Base-by-base conservation (phyloP, 2,797 vertebrate species). In the Danio choprae region DNA sequence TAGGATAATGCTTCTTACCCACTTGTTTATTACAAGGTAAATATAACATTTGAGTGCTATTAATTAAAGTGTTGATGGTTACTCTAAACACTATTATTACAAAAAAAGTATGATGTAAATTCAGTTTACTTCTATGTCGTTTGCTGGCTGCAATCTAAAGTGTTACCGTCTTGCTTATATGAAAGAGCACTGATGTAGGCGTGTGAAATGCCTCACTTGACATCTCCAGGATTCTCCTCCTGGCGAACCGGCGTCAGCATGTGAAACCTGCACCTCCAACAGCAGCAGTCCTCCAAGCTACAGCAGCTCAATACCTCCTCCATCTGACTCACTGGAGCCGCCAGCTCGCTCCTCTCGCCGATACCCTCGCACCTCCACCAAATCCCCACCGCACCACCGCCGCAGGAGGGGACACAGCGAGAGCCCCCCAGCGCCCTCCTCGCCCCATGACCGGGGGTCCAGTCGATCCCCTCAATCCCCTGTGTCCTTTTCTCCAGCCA, bases 221-320 rank as follows among this genome's bases (percentile, higher is more conserved):
- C 69, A 55, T 80, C 78, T 81, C 43, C 78, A 94, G 93, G 91
- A 92, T 48, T 90, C 95, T 0, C 91, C 90, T 0, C 91, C 92
- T 29, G 90, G 90, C 0, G 95, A 96, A 63, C 93, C 94, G 62
- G 90, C 90, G 15, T 90, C 94, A 0, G 87, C 91, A 0, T 90
- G 92, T 0, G 95, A 96, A 65, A 89, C 92, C 41, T 93, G 93
- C 5, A 88, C 91, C 56, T 71, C 91, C 0, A 88, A 93, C 0
- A 95, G 96, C n/a, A 77, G 90, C 10, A 88, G 86, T 72, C 93
- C 92, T 0, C 94, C 95, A 0, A 90, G 86, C 81, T 96, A 95
- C 87, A 87, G 85, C 6, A 87, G 89, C 74, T 88, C 92, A 0
- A 81, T 92, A 0, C 74, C 88, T 0, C 89, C 91, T 0, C 85